Base-by-base conservation (phyloP, 1,140 invertebrate species). In the Argopecten irradians region DNA sequence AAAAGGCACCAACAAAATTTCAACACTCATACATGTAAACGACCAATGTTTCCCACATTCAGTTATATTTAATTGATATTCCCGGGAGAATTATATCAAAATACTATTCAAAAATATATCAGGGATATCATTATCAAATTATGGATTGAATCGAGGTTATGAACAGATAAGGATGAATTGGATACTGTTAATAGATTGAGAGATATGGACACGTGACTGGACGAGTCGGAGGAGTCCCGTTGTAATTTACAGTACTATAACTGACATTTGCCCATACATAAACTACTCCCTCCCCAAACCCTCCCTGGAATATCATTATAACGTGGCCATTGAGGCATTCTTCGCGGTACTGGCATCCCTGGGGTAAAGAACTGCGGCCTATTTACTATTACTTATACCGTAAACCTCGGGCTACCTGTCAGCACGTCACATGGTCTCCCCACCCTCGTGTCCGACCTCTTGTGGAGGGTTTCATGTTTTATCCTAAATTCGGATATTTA, bases 311-410 rank as follows among this genome's bases (percentile, higher is more conserved):
- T 28, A 71, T 16, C 55, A 71, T 71, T 71, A 71, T 71, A 28
- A 71, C n/a, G 55, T 22, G 55, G 55, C 55, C 55, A 71, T 71
- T 71, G 55, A n/a, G n/a, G 55, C 55, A 71, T 71, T 71, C 55
- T n/a, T 1, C 5, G 55, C n/a, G n/a, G 55, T 71, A 0, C 28
- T n/a, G 22, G 55, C n/a, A 71, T 71, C 55, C n/a, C 55, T 16
- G n/a, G 22, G 55, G 55, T 71, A 71, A 46, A 46, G 43, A 71
- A 22, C 55, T 71, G 55, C 55, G n/a, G 28, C 22, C 55, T 71
- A 71, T 71, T 71, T 71, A 71, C 55, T 71, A 71, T 71, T 71
- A 71, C 55, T 71, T 71, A 71, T 71, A 71, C n/a, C 55, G 55
- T 71, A 71, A 71, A 71, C 55, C 55, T 71, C 28, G n/a, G 55